Conservation (phyloP, 2,888 invertebrate species). For the Trachelus troglodyta region DNA sequence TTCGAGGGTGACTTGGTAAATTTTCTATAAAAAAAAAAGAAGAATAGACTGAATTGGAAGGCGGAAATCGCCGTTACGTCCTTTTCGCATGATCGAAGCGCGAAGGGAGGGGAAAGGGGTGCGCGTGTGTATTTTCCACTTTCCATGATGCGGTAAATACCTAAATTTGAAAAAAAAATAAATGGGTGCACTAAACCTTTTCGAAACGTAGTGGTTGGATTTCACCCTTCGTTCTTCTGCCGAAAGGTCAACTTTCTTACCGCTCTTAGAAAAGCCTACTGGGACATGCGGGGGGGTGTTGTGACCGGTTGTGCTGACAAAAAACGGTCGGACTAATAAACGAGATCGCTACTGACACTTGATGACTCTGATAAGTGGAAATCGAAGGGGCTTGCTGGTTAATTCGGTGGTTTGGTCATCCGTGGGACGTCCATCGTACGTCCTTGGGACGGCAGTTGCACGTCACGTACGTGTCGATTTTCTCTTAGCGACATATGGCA, state of each 20-base stretch:
- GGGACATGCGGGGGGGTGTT: neutral
- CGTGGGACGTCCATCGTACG: neutral
- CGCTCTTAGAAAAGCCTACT: neutral
- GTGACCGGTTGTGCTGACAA: too few species aligned
- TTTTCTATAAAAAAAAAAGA: neutral
- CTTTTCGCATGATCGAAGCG: too few species aligned
- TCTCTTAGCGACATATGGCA: neutral
- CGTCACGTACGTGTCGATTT: neutral
- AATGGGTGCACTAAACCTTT: too few species aligned
- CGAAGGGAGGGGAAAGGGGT: too few species aligned
- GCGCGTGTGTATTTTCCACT: too few species aligned
- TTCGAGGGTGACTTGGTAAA: neutral
- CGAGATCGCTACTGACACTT: neutral
- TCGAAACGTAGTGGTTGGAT: too few species aligned
- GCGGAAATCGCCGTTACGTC: neutral
- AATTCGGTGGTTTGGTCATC: neutral
- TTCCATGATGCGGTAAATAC: too few species aligned
- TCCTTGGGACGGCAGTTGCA: neutral
- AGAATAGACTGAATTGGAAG: too few species aligned
- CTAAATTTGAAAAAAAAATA: too few species aligned
- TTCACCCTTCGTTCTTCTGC: too few species aligned
- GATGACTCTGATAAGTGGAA: constrained; percentile 1
- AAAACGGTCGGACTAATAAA: neutral
- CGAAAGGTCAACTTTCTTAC: neutral
- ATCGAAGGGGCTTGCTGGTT: neutral